Percentiles rank a stretch among this genome's conserved stretches.
Conservation (phyloP, 2,888 invertebrate species). For the Eilema sororculum region DNA sequence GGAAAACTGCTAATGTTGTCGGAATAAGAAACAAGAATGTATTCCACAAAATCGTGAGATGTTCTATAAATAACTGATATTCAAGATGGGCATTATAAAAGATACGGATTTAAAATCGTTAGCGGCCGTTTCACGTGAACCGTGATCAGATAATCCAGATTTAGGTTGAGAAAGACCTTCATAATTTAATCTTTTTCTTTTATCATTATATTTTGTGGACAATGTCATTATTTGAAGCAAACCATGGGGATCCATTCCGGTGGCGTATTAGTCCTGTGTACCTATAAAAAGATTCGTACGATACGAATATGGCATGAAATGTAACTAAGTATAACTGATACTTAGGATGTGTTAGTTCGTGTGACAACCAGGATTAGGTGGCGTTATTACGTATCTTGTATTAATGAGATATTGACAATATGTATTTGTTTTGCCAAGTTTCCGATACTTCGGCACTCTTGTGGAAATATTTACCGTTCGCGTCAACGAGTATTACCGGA, state of each 20-base stretch:
- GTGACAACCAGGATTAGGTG: not conserved
- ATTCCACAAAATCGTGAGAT: not conserved
- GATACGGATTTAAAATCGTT: conserved; percentile 1
- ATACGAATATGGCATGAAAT: not conserved
- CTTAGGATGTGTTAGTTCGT: not conserved
- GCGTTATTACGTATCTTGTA: not conserved
- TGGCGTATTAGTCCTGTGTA: not conserved
- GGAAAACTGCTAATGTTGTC: not conserved
- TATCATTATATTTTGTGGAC: not conserved
- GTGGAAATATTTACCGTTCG: too few species aligned
- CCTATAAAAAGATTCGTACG: not conserved
- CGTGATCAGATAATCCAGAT: not conserved
- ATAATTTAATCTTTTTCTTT: not conserved
- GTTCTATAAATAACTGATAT: not conserved
- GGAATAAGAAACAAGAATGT: not conserved
- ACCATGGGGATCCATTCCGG: too few species aligned
- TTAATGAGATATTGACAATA: not conserved
- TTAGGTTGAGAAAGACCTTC: not conserved
- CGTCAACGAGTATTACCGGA: too few species aligned
- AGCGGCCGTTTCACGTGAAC: not conserved
- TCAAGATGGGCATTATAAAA: not conserved
- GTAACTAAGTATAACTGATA: not conserved
- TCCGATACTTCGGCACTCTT: not conserved
- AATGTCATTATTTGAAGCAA: not conserved
- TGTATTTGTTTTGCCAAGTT: not conserved